Conservation (phyloP, 2,888 invertebrate species). For the Ormyrus thymus region DNA sequence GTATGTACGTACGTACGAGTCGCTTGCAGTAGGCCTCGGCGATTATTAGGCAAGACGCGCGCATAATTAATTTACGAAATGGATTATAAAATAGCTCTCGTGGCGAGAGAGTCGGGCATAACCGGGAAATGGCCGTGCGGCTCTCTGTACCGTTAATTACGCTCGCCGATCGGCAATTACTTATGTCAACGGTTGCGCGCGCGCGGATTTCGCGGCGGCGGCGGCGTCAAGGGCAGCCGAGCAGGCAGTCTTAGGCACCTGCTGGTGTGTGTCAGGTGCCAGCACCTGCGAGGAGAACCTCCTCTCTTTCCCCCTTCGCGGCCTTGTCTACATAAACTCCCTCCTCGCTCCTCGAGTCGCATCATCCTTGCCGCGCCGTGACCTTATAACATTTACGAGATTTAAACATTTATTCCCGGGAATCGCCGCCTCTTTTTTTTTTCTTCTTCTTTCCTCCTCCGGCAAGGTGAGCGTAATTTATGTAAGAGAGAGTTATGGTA, state of each 20-base stretch:
- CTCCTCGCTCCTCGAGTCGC: neutral
- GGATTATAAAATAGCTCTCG: too few species aligned
- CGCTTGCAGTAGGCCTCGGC: too few species aligned
- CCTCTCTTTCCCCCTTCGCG: slow-evolving; percentile 9
- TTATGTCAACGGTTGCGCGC: too few species aligned
- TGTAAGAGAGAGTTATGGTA: slow-evolving; percentile 24
- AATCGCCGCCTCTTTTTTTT: neutral
- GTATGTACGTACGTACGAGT: too few species aligned
- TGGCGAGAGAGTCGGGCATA: too few species aligned
- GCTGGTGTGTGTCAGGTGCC: slow-evolving; percentile 57
- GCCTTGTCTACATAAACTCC: too few species aligned
- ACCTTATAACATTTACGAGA: slow-evolving; percentile 54
- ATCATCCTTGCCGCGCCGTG: slow-evolving; percentile 14
- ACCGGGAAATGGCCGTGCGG: too few species aligned
- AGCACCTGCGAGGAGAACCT: slow-evolving; percentile 48
- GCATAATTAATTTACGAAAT: too few species aligned
- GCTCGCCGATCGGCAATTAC: too few species aligned
- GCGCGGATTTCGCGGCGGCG: slow-evolving; percentile 8
- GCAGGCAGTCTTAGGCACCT: slow-evolving; percentile 42
- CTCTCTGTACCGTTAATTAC: too few species aligned
- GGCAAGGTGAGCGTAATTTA: slow-evolving; percentile 46
- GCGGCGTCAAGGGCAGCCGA: neutral
- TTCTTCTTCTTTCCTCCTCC: neutral
- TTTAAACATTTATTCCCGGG: slow-evolving; percentile 47
- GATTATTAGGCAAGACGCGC: too few species aligned